Percentiles rank a stretch among this genome's conserved stretches.
Conservation (phyloP, 2,113 vertebrate genomes). For the Mirounga angustirostris region DNA sequence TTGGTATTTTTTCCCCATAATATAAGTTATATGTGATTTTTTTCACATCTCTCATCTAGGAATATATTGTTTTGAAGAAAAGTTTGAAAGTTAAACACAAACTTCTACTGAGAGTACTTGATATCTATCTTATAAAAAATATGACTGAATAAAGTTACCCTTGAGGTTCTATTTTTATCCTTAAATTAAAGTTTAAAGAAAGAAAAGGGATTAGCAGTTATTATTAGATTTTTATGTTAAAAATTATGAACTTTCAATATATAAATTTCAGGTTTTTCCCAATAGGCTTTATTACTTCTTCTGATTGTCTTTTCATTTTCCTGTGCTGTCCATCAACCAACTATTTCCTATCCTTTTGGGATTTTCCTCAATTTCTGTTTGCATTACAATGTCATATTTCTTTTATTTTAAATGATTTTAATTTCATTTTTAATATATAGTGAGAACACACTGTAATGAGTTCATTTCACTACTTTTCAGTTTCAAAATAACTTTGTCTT, state of each 20-base stretch:
- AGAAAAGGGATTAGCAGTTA: slow-evolving; percentile 82
- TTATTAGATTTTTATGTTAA: slow-evolving; percentile 84
- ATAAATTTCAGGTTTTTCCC: slow-evolving; percentile 78
- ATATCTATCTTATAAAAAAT: slow-evolving; percentile 74
- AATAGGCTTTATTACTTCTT: slow-evolving; percentile 77
- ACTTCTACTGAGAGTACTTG: slow-evolving; percentile 60
- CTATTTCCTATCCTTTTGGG: slow-evolving; percentile 74
- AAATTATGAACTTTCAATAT: slow-evolving; percentile 83
- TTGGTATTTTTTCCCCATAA: background rate
- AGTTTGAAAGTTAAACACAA: slow-evolving; percentile 71
- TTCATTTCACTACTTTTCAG: slow-evolving; percentile 71
- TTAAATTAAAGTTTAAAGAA: slow-evolving; percentile 82
- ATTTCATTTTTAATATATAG: slow-evolving; percentile 81
- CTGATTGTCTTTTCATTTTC: slow-evolving; percentile 84
- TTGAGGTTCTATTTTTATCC: slow-evolving; percentile 82
- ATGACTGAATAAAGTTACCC: slow-evolving; percentile 70
- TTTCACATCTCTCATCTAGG: background rate
- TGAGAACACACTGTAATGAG: slow-evolving; percentile 74
- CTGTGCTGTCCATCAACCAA: slow-evolving; percentile 83
- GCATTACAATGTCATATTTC: slow-evolving; percentile 77
- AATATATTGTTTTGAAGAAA: slow-evolving; percentile 71
- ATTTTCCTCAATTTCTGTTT: slow-evolving; percentile 83
- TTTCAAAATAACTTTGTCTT: slow-evolving; percentile 79
- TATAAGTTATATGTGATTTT: slow-evolving; percentile 8
- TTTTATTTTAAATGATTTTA: slow-evolving; percentile 84